These are phyloP conservation scores for Menidia menidia DNA, from an alignment of 2,797 vertebrate species.

Conservation along the genomic window DNA sequence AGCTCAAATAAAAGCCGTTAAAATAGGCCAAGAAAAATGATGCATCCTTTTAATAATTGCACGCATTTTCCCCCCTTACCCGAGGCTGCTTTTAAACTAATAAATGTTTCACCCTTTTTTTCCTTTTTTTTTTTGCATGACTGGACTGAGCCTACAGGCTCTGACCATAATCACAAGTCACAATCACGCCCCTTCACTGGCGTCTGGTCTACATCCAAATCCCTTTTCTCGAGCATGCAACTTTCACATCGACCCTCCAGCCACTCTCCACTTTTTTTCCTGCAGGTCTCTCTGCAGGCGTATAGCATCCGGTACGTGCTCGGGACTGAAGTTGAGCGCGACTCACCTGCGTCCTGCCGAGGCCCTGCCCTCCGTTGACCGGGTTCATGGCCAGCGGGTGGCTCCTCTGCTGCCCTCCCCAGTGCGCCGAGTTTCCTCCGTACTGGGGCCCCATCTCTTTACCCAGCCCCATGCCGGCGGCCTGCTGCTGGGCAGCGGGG, in stretches of 20 bases:
- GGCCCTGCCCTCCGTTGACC: conserved; percentile 84
- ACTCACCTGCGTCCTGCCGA: conserved; percentile 91
- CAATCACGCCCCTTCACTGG: no score
- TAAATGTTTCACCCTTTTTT: background rate
- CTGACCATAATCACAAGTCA: no score
- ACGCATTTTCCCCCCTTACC: background rate
- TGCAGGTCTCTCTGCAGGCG: background rate
- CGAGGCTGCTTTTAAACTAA: background rate
- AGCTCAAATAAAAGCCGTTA: background rate
- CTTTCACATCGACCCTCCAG: background rate
- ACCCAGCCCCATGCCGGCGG: conserved; percentile 83
- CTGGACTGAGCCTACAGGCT: no score
- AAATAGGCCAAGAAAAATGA: background rate
- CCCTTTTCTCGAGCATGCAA: no score
- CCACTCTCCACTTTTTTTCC: no score
- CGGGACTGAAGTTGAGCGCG: conserved; percentile 40
- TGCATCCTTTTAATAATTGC: background rate
- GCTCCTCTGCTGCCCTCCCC: conserved; percentile 91
- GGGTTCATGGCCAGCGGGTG: conserved; percentile 88
- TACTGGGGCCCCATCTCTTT: conserved; percentile 91
- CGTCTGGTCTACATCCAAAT: no score
- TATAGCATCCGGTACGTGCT: conserved; percentile 9
- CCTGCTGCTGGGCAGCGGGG: conserved; percentile 82
- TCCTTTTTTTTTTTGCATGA: no score
- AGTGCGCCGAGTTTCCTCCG: conserved; percentile 85